A percentile compares a stretch with the other conserved stretches of the same genome.
phyloP scores from a whole-genome alignment of 2,113 vertebrate genomes.

The Chionodraco myersi region DNA sequence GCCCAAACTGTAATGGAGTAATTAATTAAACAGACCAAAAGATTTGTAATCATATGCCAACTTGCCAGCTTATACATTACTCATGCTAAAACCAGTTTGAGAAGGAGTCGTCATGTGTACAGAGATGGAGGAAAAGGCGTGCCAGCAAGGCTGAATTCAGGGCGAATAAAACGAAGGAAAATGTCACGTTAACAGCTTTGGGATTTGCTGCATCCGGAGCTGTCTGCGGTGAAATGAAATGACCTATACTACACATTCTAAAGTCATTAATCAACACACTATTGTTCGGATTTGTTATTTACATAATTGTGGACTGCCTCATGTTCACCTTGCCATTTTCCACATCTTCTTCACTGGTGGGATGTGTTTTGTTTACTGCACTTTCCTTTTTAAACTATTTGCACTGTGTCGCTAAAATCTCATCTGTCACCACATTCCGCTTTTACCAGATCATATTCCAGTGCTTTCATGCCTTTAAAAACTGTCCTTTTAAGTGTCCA shows the following conservation, averaged over 20 bases:
- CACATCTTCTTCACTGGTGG: not conserved
- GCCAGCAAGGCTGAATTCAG: not conserved
- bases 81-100: not conserved
- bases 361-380: not conserved
- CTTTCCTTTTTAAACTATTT: not conserved
- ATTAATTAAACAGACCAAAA: not conserved
- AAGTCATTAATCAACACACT: slow-evolving; percentile 8
- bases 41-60: not conserved
- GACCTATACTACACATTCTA: slow-evolving; percentile 1
- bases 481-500: not conserved
- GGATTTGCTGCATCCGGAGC: not conserved
- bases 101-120: not conserved
- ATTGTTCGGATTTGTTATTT: slow-evolving; percentile 6
- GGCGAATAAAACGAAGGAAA: not conserved
- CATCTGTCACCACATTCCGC: not conserved
- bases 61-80: not conserved
- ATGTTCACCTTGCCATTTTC: not conserved
- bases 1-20: not conserved
- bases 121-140: not conserved
- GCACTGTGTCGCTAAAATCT: not conserved
- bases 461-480: not conserved
- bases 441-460: not conserved
- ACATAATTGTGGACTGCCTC: not conserved
- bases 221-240: not conserved
- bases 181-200: not conserved